Evolutionary conservation across 2,888 invertebrate genomes (phyloP), one percentile per base, ranked within the genome.

Genomic region (Phyllotreta striolata): DNA sequence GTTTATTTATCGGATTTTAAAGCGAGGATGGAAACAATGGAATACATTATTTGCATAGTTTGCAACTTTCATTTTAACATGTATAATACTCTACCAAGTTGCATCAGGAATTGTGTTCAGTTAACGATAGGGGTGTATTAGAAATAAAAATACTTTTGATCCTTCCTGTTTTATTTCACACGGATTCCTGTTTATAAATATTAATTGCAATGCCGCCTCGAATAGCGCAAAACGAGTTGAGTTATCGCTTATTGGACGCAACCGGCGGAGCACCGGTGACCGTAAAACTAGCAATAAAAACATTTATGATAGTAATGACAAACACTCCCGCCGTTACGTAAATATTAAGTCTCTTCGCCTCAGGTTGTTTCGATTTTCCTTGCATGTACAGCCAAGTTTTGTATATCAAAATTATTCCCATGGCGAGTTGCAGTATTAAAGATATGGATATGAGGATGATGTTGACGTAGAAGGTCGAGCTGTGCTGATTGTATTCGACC

Each of bases 301-400:
- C 86, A 75, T 91, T 91, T 69, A 90, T 83, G 47, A 89, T 85
- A 1, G 89, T 88, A 56, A 90, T 85, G 46, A 89, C 76, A 77
- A 90, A 90, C 1, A 90, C 84, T 3, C 86, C 86, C 55, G 86
- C 82, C 3, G 89, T 84, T 1, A 89, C 84, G 62, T 86, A 83
- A 75, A 89, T 88, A 76, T 89, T 89, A 46, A 87, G 84, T 64
- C 80, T 81, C 61, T 84, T 82, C 0, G 87, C 86, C 8, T 79
- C 76, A 1, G 74, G 66, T 13, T 81, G 78, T 66, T 85, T 85
- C 6, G 84, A 82, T 70, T 84, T 78, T 9, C 84, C 83, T 49
- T 81, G 80, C 49, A 87, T 79, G 70, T 87, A 84, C 70, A 83
- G 82, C 34, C 84, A 78, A 38, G 89, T 89, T 66, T 88, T 86